Evolutionary conservation across 92 coral and sea anemone genomes (phyloP).

Genomic region (Phenganax marumi): DNA sequence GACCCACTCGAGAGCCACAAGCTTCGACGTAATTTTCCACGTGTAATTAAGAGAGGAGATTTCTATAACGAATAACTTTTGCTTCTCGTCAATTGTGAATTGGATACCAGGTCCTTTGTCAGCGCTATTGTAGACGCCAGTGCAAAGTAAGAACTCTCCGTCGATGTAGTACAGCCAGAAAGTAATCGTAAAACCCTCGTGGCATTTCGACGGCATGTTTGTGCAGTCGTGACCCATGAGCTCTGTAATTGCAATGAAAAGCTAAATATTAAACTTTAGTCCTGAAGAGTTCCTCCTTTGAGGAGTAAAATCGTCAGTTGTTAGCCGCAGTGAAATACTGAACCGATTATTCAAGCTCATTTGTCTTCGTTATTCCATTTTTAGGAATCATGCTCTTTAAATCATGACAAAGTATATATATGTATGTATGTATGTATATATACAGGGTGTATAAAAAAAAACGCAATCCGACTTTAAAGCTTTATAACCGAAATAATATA

Average conservation of each 20-base stretch:
- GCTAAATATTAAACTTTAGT: not conserved
- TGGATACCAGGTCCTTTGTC: constrained; percentile 81
- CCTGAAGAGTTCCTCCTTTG: too few species aligned
- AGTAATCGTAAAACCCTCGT: constrained; percentile 75
- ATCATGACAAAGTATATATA: too few species aligned
- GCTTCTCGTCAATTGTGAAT: constrained; percentile 39
- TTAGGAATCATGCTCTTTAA: too few species aligned
- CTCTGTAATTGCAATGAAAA: constrained; percentile 54
- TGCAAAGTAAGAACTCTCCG: constrained; percentile 76
- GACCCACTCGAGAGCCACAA: constrained; percentile 60
- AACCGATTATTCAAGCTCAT: too few species aligned
- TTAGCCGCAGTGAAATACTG: too few species aligned
- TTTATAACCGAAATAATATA: too few species aligned
- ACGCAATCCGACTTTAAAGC: too few species aligned
- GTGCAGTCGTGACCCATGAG: constrained; percentile 89
- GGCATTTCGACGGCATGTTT: constrained; percentile 75
- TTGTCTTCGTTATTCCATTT: too few species aligned
- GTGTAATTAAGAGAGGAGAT: constrained; percentile 68
- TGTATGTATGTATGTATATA: too few species aligned
- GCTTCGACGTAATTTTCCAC: constrained; percentile 57
- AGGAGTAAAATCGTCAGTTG: too few species aligned
- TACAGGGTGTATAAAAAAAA: too few species aligned
- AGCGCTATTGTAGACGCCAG: constrained; percentile 65
- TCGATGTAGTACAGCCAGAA: constrained; percentile 70
- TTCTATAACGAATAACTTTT: constrained; percentile 60